A percentile compares a stretch with the other conserved stretches of the same genome.
These are phyloP conservation scores for Ctenicera cuprea DNA, from an alignment of 2,888 invertebrate genomes.

Conservation along the genomic window DNA sequence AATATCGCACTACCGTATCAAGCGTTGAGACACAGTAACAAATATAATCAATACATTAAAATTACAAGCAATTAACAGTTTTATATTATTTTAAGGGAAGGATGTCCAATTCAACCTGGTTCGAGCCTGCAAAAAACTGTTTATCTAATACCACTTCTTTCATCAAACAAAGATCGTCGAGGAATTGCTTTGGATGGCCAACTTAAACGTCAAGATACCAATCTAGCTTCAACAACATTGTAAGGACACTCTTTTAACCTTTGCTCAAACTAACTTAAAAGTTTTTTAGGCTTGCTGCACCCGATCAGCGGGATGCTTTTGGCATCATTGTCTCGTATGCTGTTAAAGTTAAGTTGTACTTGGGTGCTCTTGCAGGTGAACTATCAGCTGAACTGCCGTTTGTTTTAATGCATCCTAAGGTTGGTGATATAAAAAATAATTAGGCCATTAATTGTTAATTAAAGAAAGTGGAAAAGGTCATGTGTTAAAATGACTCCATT, in stretches of 20 bases:
- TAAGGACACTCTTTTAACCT: constrained; percentile 71
- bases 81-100: constrained; percentile 78
- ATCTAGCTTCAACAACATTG: constrained; percentile 94
- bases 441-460: no score
- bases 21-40: constrained; percentile 92
- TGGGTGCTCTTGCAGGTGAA: constrained; percentile 95
- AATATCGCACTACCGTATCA: constrained; percentile 93
- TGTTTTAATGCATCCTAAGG: constrained; percentile 94
- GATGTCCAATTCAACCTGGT: constrained; percentile 92
- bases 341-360: constrained; percentile 94
- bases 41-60: background rate
- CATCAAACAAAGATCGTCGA: constrained; percentile 87
- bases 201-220: constrained; percentile 87
- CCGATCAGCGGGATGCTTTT: constrained; percentile 93
- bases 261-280: background rate
- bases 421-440: constrained; percentile 62
- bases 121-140: constrained; percentile 92
- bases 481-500: no score
- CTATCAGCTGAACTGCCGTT: constrained; percentile 93
- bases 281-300: constrained; percentile 77
- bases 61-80: background rate
- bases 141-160: constrained; percentile 86
- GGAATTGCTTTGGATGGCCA: constrained; percentile 96
- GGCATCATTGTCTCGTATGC: constrained; percentile 97
- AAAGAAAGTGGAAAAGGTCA: no score